phyloP scores from a whole-genome alignment of 2,888 invertebrate genomes.

The Lasioglossum leucozonium region DNA sequence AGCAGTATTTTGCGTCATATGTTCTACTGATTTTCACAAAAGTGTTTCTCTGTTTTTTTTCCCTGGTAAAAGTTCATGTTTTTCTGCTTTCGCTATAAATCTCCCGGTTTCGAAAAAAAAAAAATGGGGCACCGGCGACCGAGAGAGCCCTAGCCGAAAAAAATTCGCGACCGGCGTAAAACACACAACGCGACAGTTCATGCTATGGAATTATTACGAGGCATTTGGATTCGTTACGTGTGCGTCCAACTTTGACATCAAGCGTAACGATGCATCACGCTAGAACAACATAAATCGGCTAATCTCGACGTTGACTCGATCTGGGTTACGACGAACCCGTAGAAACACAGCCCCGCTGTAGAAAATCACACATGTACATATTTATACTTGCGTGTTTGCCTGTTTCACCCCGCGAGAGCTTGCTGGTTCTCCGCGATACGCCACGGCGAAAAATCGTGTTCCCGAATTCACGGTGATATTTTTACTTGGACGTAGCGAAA shows the following conservation, averaged over 20 bases:
- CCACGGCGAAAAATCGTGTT: constrained; percentile 11
- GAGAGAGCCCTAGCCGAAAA: neutral
- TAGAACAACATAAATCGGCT: constrained; percentile 25
- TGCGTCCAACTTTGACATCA: constrained; percentile 25
- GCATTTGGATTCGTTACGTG: constrained; percentile 31
- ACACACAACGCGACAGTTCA: neutral
- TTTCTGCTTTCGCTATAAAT: neutral
- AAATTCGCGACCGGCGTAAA: neutral
- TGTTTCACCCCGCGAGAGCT: neutral
- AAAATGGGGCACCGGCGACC: neutral
- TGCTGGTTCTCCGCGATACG: neutral
- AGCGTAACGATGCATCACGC: constrained; percentile 33
- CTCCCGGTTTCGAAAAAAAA: neutral
- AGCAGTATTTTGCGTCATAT: neutral
- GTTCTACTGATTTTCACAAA: neutral
- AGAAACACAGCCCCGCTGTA: constrained; percentile 7
- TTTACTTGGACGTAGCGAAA: neutral
- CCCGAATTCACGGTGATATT: neutral
- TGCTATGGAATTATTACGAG: constrained; percentile 24
- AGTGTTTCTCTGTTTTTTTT: neutral
- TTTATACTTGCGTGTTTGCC: constrained; percentile 21
- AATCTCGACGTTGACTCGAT: constrained; percentile 43
- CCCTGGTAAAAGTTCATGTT: neutral
- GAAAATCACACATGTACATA: constrained; percentile 10
- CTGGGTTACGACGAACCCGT: neutral